phyloP scores from a whole-genome alignment of 2,113 vertebrate genomes.

The Onychostruthus taczanowskii region DNA sequence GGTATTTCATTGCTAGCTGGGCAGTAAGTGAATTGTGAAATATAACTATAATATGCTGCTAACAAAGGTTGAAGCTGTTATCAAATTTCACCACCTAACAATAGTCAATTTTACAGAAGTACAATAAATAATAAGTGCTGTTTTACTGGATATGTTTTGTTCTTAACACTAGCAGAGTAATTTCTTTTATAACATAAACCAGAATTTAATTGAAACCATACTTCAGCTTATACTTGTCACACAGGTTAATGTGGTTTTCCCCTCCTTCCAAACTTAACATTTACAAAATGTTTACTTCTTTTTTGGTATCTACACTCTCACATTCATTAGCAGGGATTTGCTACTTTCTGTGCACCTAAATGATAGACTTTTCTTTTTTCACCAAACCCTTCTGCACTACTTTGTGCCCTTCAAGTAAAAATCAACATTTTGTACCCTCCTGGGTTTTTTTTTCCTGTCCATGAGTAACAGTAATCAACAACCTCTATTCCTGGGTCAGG shows the following conservation, averaged over 20 bases:
- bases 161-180: not conserved
- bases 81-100: not conserved
- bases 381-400: not conserved
- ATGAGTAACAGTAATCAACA: not conserved
- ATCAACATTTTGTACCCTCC: not conserved
- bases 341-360: not conserved
- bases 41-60: not conserved
- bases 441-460: not conserved
- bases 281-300: not conserved
- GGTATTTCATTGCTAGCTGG: not conserved
- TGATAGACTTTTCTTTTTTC: not conserved
- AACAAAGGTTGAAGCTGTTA: not conserved
- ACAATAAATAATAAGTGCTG: not conserved
- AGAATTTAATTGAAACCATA: not conserved
- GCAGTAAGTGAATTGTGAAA: not conserved
- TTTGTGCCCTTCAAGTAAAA: not conserved
- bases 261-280: not conserved
- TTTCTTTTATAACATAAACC: not conserved
- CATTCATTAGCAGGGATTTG: fast-evolving
- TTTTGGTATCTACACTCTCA: not conserved
- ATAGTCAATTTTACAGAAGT: not conserved
- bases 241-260: not conserved
- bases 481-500: not conserved
- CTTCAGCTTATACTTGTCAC: not conserved
- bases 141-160: not conserved